Evolutionary conservation across 2,888 invertebrate species (phyloP).

Genomic region (Ferdinandea cuprea): DNA sequence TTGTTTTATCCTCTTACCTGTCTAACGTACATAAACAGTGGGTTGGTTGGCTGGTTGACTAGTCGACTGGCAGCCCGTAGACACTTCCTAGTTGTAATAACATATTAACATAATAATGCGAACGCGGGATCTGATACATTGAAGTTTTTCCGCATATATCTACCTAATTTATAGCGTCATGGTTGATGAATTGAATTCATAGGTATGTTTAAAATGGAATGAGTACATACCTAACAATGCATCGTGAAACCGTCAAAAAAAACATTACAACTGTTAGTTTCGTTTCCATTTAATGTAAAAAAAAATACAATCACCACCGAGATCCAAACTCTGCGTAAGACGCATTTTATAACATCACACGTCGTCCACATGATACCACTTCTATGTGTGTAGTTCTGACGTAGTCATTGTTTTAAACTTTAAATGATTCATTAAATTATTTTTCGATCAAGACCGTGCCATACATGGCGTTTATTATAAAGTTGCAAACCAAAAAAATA

Average conservation of each 20-base stretch:
- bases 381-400: constrained; percentile 45
- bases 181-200: constrained; percentile 2
- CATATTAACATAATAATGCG: constrained; percentile 59
- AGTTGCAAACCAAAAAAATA: constrained; percentile 32
- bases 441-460: constrained; percentile 42
- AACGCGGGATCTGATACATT: constrained; percentile 7
- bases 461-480: constrained; percentile 60
- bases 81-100: constrained; percentile 62
- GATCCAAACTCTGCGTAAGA: neutral
- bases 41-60: constrained; percentile 1
- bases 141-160: constrained; percentile 1
- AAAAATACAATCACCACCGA: constrained; percentile 10
- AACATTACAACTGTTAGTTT: neutral
- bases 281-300: constrained; percentile 20
- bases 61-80: constrained; percentile 13
- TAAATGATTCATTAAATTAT: constrained; percentile 57
- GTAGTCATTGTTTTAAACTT: constrained; percentile 62
- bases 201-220: too few relatives aligned
- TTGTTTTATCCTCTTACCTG: constrained; percentile 26
- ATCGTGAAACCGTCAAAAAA: constrained; percentile 7
- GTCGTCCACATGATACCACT: neutral
- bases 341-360: neutral
- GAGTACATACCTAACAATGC: too few relatives aligned
- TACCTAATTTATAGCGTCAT: constrained; percentile 8
- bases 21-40: constrained; percentile 2